Percentiles rank a stretch among this genome's conserved stretches.
Evolutionary conservation across 1,140 invertebrate species (phyloP).

Genomic region (Pseudobourletiella spinata): DNA sequence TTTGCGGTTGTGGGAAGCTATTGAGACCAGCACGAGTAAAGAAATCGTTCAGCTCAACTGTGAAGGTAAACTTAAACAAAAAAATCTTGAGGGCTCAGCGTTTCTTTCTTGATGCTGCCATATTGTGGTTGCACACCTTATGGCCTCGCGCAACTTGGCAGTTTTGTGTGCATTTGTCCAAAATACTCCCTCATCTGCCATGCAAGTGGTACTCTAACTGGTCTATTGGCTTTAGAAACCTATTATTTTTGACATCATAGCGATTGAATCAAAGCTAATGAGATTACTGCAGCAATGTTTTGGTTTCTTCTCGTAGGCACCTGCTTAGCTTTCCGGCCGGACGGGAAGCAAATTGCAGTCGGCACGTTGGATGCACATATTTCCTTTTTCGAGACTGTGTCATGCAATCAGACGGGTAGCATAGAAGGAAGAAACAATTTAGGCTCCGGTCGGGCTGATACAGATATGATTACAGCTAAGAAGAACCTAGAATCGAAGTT

Average conservation of each 20-base stretch:
- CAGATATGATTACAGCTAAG: constrained; percentile 79
- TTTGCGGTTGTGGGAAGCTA: constrained; percentile 80
- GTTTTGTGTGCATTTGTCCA: too few species aligned
- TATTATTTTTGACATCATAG: too few species aligned
- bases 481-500: constrained; percentile 75
- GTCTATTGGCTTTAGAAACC: too few species aligned
- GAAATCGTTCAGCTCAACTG: constrained; percentile 69
- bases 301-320: constrained; percentile 52
- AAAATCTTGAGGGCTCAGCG: too few species aligned
- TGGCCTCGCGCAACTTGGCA: too few species aligned
- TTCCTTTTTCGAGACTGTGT: constrained; percentile 67
- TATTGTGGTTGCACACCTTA: too few species aligned
- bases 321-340: constrained; percentile 71
- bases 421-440: constrained; percentile 86
- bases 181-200: too few species aligned
- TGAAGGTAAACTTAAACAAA: constrained; percentile 72
- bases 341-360: constrained; percentile 83
- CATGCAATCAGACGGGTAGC: constrained; percentile 57
- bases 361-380: constrained; percentile 84
- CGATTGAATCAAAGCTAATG: too few species aligned
- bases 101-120: too few species aligned
- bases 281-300: too few species aligned
- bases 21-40: constrained; percentile 67
- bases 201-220: too few species aligned
- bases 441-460: constrained; percentile 67